Evolutionary conservation across 2,888 invertebrate genomes (phyloP), one percentile per base, ranked within the genome.

Genomic region (Tipula lateralis): DNA sequence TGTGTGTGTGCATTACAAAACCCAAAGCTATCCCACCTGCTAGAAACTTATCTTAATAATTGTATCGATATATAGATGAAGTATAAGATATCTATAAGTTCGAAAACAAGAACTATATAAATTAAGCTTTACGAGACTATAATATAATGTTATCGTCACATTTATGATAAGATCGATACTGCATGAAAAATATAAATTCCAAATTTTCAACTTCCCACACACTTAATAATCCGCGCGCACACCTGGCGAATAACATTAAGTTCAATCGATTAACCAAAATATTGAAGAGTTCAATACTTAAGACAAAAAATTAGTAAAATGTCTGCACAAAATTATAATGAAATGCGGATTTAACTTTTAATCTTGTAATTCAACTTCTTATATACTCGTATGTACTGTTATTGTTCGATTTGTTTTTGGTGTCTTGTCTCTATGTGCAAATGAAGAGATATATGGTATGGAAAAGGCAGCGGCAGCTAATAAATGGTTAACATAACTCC

Each of bases 401-500:
- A 66, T 9, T 19, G 66, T 66, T 66, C 50, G 50, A 19, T 24
- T 66, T 66, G 66, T 66, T 66, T 66, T 66, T 24, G 24, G 66
- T 66, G 19, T 66, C 2, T 66, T 66, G 66, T 24, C 24, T 66
- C 24, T 82, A 82, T 82, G 32, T 30, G 82, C 32, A 82, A 30
- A 82, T 82, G 29, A 32, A 82, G 82, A 82, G 82, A 82, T 82
- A 82, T 82, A 82, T 82, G 82, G 82, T 82, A 82, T 82, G 82
- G 82, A 82, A 82, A 80, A 82, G 66, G 66, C 82, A 82, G 82
- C 82, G 82, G 82, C 82, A 82, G 82, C 32, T 82, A 82, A 82
- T 82, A 82, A 82, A 82, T 82, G 82, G 82, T 82, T 82, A 82
- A 82, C 82, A 82, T 82, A 82, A 30, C 82, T 82, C 82, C 82